Percentiles rank a stretch among this genome's conserved stretches.
Conservation (phyloP, 2,888 invertebrate genomes). For the Xestia sexstrigata region DNA sequence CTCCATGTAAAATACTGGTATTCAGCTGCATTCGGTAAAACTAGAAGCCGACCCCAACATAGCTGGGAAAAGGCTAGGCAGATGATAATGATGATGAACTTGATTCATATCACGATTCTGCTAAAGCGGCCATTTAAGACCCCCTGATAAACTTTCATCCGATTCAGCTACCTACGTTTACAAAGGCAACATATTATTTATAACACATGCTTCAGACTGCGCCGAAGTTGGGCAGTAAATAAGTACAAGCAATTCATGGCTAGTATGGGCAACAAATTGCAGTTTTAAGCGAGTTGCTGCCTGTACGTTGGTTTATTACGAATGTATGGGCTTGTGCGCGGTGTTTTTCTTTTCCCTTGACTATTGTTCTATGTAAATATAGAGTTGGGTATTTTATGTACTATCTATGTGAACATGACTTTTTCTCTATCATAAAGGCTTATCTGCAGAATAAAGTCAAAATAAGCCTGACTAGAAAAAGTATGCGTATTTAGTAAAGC, state of each 20-base stretch:
- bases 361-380: slow-evolving; percentile 1
- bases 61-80: too few relatives aligned
- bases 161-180: neutral
- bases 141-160: too few relatives aligned
- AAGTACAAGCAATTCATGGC: slow-evolving; percentile 27
- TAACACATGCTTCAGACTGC: neutral
- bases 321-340: slow-evolving; percentile 35
- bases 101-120: too few relatives aligned
- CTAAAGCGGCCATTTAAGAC: too few relatives aligned
- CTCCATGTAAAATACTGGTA: too few relatives aligned
- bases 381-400: neutral
- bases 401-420: too few relatives aligned
- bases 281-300: slow-evolving; percentile 33
- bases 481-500: neutral
- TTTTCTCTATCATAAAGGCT: too few relatives aligned
- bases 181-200: neutral
- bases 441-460: too few relatives aligned
- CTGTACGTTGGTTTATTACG: slow-evolving; percentile 33
- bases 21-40: too few relatives aligned
- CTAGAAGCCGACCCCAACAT: too few relatives aligned
- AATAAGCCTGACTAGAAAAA: too few relatives aligned
- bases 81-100: too few relatives aligned
- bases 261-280: slow-evolving; percentile 31
- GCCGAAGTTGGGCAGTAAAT: slow-evolving; percentile 29
- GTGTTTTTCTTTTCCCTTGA: slow-evolving; percentile 14